These are phyloP conservation scores for Campopleginae sp. DNA, from an alignment of 2,888 invertebrate genomes.

Conservation along the genomic window DNA sequence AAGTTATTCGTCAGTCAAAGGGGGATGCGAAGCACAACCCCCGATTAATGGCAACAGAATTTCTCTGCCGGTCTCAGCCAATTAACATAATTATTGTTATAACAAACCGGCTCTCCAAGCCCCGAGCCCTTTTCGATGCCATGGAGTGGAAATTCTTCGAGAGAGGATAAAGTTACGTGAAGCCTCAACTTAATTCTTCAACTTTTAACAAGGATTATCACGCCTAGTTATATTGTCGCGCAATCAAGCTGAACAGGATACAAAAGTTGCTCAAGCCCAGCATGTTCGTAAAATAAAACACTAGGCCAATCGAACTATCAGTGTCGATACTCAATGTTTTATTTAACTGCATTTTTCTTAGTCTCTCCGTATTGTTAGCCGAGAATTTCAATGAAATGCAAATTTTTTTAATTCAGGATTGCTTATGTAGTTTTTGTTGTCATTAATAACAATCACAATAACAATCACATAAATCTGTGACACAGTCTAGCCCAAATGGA, in stretches of 20 bases:
- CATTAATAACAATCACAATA: background rate
- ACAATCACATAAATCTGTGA: background rate
- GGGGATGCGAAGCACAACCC: constrained; percentile 9
- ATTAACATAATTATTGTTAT: constrained; percentile 71
- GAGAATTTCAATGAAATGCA: background rate
- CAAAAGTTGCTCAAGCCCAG: background rate
- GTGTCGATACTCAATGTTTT: background rate
- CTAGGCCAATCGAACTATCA: background rate
- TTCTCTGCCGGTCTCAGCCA: constrained; percentile 56
- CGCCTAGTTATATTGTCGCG: constrained; percentile 38
- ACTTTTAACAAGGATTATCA: constrained; percentile 53
- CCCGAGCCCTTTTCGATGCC: constrained; percentile 17
- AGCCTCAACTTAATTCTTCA: constrained; percentile 25
- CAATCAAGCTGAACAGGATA: constrained; percentile 21
- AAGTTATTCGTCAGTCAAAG: constrained; percentile 34
- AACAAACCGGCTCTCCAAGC: constrained; percentile 60
- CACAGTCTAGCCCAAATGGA: background rate
- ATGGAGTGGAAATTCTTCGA: background rate
- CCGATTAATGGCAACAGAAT: constrained; percentile 65
- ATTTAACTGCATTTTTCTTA: background rate
- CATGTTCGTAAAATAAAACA: background rate
- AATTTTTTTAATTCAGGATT: background rate
- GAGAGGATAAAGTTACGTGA: constrained; percentile 26
- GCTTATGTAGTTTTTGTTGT: background rate
- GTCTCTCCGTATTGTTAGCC: background rate